phyloP scores from a whole-genome alignment of 2,888 invertebrate species.

The Apotomis betuletana region DNA sequence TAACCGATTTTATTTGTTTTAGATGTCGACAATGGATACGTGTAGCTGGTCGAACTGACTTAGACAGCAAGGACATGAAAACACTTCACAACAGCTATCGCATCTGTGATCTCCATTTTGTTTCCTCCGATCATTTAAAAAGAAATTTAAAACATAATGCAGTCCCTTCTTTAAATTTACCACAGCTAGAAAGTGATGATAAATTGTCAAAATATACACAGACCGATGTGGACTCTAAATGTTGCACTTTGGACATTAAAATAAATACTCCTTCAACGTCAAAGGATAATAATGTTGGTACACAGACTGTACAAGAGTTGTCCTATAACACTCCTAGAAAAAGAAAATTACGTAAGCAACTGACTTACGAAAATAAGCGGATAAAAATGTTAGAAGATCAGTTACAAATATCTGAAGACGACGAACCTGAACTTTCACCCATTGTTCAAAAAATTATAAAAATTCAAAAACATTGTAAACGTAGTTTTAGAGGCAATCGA shows the following conservation, averaged over 20 bases:
- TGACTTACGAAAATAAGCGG: constrained; percentile 9
- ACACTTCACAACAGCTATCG: constrained; percentile 13
- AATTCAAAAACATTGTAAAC: constrained; percentile 13
- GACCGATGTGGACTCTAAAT: constrained; percentile 6
- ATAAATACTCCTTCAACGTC: constrained; percentile 9
- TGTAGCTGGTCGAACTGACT: constrained; percentile 18
- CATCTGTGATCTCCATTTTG: constrained; percentile 21
- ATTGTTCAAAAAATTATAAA: constrained; percentile 13
- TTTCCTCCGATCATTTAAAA: constrained; percentile 12
- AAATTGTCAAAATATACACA: constrained; percentile 22
- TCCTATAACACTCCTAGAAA: constrained; percentile 10
- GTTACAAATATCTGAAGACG: constrained; percentile 3
- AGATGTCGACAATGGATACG: constrained; percentile 19
- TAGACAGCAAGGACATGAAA: constrained; percentile 17
- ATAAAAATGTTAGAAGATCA: constrained; percentile 22
- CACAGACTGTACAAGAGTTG: constrained; percentile 25
- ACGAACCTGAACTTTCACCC: constrained; percentile 17
- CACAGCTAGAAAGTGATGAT: constrained; percentile 14
- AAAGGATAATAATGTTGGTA: constrained; percentile 12
- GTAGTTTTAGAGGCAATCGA: constrained; percentile 15
- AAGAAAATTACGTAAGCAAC: constrained; percentile 26
- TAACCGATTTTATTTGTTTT: constrained; percentile 17
- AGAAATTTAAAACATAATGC: constrained; percentile 18
- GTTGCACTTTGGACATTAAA: constrained; percentile 4
- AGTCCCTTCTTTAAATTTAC: constrained; percentile 20